Evolutionary conservation across 2,113 vertebrate species (phyloP).

Genomic region (Tympanuchus pallidicinctus): DNA sequence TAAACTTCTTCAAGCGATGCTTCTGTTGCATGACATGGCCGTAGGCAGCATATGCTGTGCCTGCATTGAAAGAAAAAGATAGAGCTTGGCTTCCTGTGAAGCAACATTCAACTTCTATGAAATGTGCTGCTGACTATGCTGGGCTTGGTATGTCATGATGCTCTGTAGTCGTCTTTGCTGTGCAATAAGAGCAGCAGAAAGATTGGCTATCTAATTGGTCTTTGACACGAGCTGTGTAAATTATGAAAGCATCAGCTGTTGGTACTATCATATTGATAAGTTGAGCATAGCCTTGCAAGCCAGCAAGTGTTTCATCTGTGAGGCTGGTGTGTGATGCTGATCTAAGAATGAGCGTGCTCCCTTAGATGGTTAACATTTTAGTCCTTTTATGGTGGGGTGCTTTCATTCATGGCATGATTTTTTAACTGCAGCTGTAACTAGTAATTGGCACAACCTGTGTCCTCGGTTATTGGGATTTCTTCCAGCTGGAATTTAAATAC

Average conservation of each 20-base stretch:
- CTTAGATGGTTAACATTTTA: conserved; percentile 36
- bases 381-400: conserved; percentile 17
- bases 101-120: neutral
- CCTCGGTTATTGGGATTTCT: conserved; percentile 21
- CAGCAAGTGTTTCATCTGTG: conserved; percentile 4
- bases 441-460: conserved; percentile 36
- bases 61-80: conserved; percentile 14
- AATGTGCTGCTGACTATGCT: neutral
- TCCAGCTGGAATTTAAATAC: conserved; percentile 45
- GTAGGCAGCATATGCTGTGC: neutral
- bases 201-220: neutral
- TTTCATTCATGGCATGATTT: conserved; percentile 45
- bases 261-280: conserved; percentile 6
- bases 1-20: neutral
- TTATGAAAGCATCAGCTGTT: conserved; percentile 15
- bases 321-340: neutral
- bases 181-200: neutral
- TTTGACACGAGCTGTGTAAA: neutral
- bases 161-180: neutral
- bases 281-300: neutral
- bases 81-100: conserved; percentile 57
- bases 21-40: neutral
- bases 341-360: neutral
- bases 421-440: conserved; percentile 48
- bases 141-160: neutral